Conservation (phyloP, 2,113 vertebrate genomes). For the Azemiops feae region DNA sequence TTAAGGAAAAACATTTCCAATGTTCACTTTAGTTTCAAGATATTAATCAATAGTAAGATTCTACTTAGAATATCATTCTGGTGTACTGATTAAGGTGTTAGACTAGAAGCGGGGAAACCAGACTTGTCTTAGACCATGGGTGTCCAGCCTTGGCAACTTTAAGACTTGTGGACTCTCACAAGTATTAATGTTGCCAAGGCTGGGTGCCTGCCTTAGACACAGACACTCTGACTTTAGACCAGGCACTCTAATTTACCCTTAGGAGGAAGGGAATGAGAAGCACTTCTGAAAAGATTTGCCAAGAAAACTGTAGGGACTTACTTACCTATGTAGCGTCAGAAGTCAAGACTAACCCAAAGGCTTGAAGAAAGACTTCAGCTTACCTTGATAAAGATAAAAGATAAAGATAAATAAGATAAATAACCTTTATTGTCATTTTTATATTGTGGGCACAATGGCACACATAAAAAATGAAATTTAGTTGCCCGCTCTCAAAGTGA, state of each 20-base stretch:
- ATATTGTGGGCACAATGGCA: too few species aligned
- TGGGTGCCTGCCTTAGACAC: background rate
- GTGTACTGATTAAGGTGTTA: background rate
- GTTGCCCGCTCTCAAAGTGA: too few species aligned
- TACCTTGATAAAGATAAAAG: background rate
- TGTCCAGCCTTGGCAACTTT: background rate
- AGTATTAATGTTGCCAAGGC: background rate
- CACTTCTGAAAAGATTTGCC: background rate
- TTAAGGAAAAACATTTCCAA: background rate
- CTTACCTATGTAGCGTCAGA: background rate
- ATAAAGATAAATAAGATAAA: too few species aligned
- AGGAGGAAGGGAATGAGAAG: background rate
- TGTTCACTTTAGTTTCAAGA: background rate
- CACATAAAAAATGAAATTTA: too few species aligned
- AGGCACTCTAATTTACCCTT: background rate
- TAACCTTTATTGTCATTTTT: too few species aligned
- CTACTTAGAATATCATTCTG: background rate
- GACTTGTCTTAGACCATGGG: background rate
- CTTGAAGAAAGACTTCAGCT: background rate
- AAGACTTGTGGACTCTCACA: background rate
- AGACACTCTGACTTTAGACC: background rate
- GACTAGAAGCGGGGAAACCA: background rate
- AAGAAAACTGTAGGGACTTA: background rate
- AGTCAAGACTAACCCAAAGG: background rate
- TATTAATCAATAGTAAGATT: background rate